Conservation (phyloP, 2,113 vertebrate genomes). For the Chloebia gouldiae region DNA sequence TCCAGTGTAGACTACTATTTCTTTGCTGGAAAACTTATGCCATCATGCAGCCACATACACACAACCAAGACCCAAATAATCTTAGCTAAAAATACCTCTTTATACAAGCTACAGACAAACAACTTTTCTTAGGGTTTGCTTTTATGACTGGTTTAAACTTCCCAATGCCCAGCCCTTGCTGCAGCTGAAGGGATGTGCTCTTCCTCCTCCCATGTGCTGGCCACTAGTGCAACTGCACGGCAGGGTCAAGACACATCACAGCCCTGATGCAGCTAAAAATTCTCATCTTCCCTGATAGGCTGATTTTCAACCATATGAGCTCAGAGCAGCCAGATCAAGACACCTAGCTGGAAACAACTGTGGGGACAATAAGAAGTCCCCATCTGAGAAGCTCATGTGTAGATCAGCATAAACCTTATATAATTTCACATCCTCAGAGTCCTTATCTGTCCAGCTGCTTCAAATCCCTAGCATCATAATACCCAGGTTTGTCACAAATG, state of each 20-base stretch:
- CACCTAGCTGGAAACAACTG: not conserved
- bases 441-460: not conserved
- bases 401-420: not conserved
- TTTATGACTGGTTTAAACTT: not conserved
- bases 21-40: not conserved
- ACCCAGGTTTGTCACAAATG: not conserved
- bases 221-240: not conserved
- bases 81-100: not conserved
- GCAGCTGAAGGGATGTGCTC: not conserved
- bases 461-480: not conserved
- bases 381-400: not conserved
- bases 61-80: not conserved
- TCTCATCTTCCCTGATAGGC: not conserved
- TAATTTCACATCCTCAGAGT: not conserved
- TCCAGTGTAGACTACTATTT: accelerated
- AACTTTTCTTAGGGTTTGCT: not conserved
- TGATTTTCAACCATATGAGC: not conserved
- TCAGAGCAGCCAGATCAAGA: not conserved
- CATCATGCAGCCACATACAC: not conserved
- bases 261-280: not conserved
- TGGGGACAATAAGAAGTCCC: not conserved
- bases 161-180: not conserved
- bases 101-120: not conserved
- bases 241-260: not conserved
- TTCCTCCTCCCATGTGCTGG: not conserved